Conservation (phyloP, 1,140 invertebrate genomes). For the Drosophila orosa region DNA sequence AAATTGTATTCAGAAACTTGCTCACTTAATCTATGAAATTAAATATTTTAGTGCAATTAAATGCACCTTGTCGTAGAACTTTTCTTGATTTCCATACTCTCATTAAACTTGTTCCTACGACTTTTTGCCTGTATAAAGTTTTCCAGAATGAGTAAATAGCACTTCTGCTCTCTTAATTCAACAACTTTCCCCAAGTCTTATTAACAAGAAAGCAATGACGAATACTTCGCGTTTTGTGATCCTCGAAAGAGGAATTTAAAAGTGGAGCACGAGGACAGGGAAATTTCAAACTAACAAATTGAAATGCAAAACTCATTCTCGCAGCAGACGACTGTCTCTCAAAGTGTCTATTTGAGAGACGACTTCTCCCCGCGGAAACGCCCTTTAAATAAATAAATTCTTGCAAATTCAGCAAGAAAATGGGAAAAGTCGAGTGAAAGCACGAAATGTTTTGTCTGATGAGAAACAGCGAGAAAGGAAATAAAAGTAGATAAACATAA, state of each 20-base stretch:
- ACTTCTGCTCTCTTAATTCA: conserved; percentile 25
- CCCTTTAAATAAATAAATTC: conserved; percentile 71
- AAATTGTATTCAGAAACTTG: background rate
- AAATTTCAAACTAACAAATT: conserved; percentile 51
- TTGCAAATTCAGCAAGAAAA: conserved; percentile 48
- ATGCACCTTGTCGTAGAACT: background rate
- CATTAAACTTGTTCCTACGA: background rate
- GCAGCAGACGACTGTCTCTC: conserved; percentile 23
- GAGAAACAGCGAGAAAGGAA: conserved; percentile 35
- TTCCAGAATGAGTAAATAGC: background rate
- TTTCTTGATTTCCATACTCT: background rate
- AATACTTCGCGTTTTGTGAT: conserved; percentile 6
- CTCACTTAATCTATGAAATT: background rate
- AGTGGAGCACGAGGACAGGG: conserved; percentile 2
- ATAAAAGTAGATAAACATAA: conserved; percentile 29
- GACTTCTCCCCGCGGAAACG: conserved; percentile 1
- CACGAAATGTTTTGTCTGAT: conserved; percentile 45
- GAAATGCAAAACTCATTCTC: conserved; percentile 69
- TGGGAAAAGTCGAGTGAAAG: conserved; percentile 25
- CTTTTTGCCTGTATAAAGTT: conserved; percentile 1
- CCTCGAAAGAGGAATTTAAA: conserved; percentile 3
- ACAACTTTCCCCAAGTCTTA: conserved; percentile 30
- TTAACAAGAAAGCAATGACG: conserved; percentile 22
- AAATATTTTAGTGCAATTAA: background rate
- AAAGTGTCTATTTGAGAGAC: conserved; percentile 40